Conservation (phyloP, 2,113 vertebrate species). For the Lucifuga dentata region DNA sequence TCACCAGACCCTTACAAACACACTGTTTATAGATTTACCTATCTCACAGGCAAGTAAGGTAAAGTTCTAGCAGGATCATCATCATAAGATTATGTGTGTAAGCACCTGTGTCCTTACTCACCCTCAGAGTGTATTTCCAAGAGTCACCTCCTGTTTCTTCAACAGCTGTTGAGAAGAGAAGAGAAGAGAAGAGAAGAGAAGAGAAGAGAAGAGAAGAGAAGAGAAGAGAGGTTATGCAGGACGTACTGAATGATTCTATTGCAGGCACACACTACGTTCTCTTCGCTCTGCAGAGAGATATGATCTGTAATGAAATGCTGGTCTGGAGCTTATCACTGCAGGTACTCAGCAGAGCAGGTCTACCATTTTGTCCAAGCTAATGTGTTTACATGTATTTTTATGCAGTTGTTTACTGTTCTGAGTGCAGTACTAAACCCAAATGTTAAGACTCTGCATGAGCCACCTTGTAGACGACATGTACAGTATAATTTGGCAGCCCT, state of each 20-base stretch:
- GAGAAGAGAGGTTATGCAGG: no score
- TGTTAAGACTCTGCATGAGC: neutral
- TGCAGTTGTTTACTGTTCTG: no score
- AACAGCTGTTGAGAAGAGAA: constrained; percentile 79
- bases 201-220: neutral
- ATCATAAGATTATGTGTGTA: neutral
- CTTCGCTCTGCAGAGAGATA: no score
- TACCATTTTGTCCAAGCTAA: constrained; percentile 1
- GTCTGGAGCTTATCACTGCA: neutral
- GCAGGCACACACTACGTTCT: no score
- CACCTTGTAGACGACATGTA: constrained; percentile 1
- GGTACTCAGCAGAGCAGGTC: neutral
- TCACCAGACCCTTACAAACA: neutral
- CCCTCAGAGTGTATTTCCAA: constrained; percentile 98
- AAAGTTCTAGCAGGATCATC: neutral
- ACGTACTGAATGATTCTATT: neutral
- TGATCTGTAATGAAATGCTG: constrained; percentile 1
- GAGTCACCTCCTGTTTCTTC: constrained; percentile 98
- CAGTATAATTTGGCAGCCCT: neutral
- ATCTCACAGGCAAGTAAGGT: neutral
- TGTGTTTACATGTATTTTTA: neutral
- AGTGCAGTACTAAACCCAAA: neutral
- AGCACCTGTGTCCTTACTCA: constrained; percentile 77
- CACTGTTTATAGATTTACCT: neutral
- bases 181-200: neutral